Conservation (phyloP, 2,113 vertebrate genomes). For the Cephalopholis sonnerati region DNA sequence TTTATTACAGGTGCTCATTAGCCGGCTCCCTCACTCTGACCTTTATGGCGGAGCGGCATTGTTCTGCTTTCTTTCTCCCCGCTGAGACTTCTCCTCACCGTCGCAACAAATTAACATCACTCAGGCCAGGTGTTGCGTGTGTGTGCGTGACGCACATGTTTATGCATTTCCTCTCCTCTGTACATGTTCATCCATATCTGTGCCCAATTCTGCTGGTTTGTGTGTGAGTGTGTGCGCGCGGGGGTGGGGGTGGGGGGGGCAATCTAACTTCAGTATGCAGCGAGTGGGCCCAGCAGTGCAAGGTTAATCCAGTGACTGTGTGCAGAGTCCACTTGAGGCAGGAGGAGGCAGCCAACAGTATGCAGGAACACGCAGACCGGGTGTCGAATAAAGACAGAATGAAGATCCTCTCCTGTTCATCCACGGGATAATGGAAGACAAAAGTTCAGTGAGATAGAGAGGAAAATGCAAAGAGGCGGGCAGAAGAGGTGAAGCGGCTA, state of each 20-base stretch:
- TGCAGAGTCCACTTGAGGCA: conserved; percentile 56
- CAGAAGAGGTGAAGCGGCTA: conserved; percentile 36
- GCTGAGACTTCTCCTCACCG: conserved; percentile 17
- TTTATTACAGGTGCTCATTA: conserved; percentile 55
- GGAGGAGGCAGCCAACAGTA: conserved; percentile 14
- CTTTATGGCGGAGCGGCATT: conserved; percentile 20
- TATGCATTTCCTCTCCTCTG: conserved; percentile 22
- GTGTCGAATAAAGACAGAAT: conserved; percentile 31
- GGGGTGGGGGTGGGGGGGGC: neutral
- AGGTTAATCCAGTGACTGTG: conserved; percentile 64
- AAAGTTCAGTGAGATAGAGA: conserved; percentile 14
- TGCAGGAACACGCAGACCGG: conserved; percentile 38
- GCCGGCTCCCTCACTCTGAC: conserved; percentile 45
- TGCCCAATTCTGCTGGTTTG: neutral
- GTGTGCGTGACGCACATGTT: conserved; percentile 23
- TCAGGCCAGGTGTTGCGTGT: conserved; percentile 46
- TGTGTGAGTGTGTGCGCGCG: neutral
- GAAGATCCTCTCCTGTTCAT: conserved; percentile 6
- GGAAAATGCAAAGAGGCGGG: conserved; percentile 25
- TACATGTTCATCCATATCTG: conserved; percentile 1
- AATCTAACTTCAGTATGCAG: conserved; percentile 49
- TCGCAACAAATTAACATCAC: conserved; percentile 63
- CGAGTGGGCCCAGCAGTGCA: conserved; percentile 26
- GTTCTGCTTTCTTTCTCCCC: conserved; percentile 47
- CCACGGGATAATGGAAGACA: conserved; percentile 25